Evolutionary conservation across 1,140 invertebrate genomes (phyloP), one percentile per base, ranked within the genome.

Genomic region (Pseudomyrmex dendroicus): DNA sequence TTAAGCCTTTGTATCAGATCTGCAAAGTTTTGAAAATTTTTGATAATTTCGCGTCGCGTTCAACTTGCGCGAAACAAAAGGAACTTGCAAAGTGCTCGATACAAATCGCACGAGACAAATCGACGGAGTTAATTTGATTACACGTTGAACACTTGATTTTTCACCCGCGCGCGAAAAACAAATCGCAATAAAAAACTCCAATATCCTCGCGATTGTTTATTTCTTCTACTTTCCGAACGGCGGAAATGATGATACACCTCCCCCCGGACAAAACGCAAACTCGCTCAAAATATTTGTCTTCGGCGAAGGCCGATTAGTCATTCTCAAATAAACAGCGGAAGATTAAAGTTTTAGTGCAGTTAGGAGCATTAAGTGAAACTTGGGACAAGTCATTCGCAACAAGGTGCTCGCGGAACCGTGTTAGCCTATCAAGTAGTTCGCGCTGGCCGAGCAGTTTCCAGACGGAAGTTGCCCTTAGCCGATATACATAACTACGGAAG

Each of bases 341-440:
- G 68, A 54, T 73, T 67, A 67, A 73, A 48, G 54, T 64, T 82
- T 8, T 20, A n/a, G 9, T 74, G 13, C 22, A 83, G 77, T 85
- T 86, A 20, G 63, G n/a, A 13, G 57, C 70, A 54, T 86, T 76
- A 76, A 74, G 35, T 25, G 48, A 85, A 83, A 86, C 76, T 72
- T 82, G 63, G 50, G 20, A 44, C 48, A 54, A 63, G 72, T 72
- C 84, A 54, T 56, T 63, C 15, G 64, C n/a, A 62, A 82, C 70
- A 72, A 83, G 59, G 57, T 63, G 84, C 48, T 66, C 46, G 57
- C 59, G 10, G 17, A 66, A 57, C 13, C 64, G 54, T 62, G 78
- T 86, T 86, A 86, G 70, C 72, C 72, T 82, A 86, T 86, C 84
- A 86, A 86, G 57, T 82, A 83, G 85, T 86, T 84, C 22, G 70